Conservation (phyloP, 2,888 invertebrate genomes). For the Trichacis sp. region DNA sequence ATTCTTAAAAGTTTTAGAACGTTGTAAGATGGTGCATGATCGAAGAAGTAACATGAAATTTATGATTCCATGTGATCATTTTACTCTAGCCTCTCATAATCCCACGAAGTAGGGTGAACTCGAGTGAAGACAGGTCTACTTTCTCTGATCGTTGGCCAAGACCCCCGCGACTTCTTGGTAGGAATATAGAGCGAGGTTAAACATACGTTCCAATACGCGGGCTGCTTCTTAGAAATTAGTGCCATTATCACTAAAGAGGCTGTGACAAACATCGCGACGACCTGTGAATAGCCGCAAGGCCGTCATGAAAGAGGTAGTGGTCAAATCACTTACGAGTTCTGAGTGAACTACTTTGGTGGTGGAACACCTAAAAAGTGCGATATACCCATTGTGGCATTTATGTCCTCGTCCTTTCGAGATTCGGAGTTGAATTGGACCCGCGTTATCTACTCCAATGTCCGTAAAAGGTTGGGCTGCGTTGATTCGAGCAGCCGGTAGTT, state of each 20-base stretch:
- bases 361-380: background rate
- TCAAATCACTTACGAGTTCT: background rate
- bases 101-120: background rate
- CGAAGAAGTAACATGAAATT: no score
- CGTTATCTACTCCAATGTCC: conserved; percentile 7
- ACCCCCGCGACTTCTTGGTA: background rate
- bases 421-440: conserved; percentile 4
- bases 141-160: background rate
- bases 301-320: background rate
- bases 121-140: background rate
- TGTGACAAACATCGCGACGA: background rate
- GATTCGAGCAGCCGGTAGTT: background rate
- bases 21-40: no score
- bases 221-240: background rate
- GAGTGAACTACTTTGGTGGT: background rate
- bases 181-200: background rate
- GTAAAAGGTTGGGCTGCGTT: background rate
- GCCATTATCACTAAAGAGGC: background rate
- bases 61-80: no score
- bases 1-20: no score
- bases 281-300: background rate
- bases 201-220: background rate
- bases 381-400: background rate
- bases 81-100: background rate
- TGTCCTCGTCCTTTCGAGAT: background rate